phyloP scores from a whole-genome alignment of 1,140 invertebrate genomes.

The Anadara kagoshimensis region DNA sequence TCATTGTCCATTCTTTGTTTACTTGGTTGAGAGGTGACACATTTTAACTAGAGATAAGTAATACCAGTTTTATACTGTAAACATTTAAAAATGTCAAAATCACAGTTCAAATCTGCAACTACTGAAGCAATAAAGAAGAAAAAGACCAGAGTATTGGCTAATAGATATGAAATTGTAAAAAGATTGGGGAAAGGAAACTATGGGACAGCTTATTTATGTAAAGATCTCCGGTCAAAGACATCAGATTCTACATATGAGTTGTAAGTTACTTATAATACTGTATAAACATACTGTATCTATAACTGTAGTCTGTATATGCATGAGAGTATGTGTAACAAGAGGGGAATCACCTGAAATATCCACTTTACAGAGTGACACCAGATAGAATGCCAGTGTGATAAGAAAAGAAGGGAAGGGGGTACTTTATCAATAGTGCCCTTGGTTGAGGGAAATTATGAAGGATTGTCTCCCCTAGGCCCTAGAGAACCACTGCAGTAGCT shows the following conservation, averaged over 20 bases:
- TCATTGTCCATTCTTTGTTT: not conserved
- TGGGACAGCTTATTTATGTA: slow-evolving; percentile 72
- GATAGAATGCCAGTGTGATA: too few relatives aligned
- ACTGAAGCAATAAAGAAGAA: slow-evolving; percentile 45
- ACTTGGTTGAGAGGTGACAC: not conserved
- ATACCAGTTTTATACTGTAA: slow-evolving; percentile 1
- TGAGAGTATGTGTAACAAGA: not conserved
- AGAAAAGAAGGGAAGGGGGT: too few relatives aligned
- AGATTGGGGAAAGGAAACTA: slow-evolving; percentile 74
- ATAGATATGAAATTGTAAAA: slow-evolving; percentile 70
- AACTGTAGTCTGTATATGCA: not conserved
- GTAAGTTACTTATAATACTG: slow-evolving; percentile 36
- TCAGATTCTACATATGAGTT: slow-evolving; percentile 33
- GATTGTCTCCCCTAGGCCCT: too few relatives aligned
- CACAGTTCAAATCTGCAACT: slow-evolving; percentile 39
- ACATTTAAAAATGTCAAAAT: slow-evolving; percentile 28
- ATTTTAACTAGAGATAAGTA: slow-evolving; percentile 2
- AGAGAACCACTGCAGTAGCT: too few relatives aligned
- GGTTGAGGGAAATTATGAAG: too few relatives aligned
- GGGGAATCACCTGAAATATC: too few relatives aligned
- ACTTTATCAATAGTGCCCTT: too few relatives aligned
- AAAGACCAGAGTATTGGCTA: slow-evolving; percentile 60
- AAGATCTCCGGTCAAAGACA: slow-evolving; percentile 57
- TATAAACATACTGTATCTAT: too few relatives aligned
- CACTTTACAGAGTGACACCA: too few relatives aligned